Percentiles rank a stretch among this genome's conserved stretches.
Conservation (phyloP, 2,888 invertebrate genomes). For the Tenodera sinensis region DNA sequence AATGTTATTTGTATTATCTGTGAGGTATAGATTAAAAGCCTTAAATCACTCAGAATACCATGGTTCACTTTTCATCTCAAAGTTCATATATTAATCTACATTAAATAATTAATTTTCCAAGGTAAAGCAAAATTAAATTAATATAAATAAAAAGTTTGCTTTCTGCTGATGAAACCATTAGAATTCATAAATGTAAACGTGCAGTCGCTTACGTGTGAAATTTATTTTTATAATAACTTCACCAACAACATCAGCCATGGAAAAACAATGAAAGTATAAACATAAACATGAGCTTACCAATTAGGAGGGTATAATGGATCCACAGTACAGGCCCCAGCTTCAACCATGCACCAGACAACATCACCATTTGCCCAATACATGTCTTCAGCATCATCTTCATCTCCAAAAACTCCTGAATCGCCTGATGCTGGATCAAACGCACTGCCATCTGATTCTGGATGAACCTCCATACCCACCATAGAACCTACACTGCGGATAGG, state of each 20-base stretch:
- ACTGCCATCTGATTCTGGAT: slow-evolving; percentile 78
- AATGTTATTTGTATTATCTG: too few species aligned
- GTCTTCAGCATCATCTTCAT: slow-evolving; percentile 59
- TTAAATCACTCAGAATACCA: too few species aligned
- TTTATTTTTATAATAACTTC: too few species aligned
- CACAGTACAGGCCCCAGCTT: slow-evolving; percentile 74
- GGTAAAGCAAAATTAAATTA: too few species aligned
- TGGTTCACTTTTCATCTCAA: too few species aligned
- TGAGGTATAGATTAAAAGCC: too few species aligned
- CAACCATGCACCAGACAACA: slow-evolving; percentile 75
- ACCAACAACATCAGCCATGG: neutral
- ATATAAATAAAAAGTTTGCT: too few species aligned
- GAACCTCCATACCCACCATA: slow-evolving; percentile 53
- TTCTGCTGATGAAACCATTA: too few species aligned
- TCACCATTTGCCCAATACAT: slow-evolving; percentile 77
- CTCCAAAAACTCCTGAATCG: slow-evolving; percentile 74
- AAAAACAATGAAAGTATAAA: neutral
- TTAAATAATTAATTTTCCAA: too few species aligned
- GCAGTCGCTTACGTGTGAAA: too few species aligned
- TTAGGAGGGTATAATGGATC: slow-evolving; percentile 72
- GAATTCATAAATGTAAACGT: too few species aligned
- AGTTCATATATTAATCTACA: too few species aligned
- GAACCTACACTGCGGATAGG: slow-evolving; percentile 85
- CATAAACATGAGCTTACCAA: slow-evolving; percentile 57
- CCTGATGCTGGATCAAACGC: slow-evolving; percentile 68